These are phyloP conservation scores for Tetragnatha montana DNA, from an alignment of 2,888 invertebrate species.

Conservation along the genomic window DNA sequence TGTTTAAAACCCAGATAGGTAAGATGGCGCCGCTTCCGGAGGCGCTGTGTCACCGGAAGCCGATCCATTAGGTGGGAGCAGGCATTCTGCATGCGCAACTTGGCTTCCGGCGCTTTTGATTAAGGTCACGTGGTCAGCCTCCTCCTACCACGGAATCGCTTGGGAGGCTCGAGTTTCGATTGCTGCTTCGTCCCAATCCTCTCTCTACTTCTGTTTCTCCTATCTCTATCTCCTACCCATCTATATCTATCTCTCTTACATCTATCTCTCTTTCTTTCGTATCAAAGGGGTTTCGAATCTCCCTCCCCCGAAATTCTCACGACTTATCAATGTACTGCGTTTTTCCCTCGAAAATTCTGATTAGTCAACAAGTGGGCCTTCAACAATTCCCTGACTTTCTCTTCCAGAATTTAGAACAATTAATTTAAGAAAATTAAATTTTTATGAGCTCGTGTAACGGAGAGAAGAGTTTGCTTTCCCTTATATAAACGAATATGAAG, in stretches of 20 bases:
- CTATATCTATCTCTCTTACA: too few relatives aligned
- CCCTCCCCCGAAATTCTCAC: too few relatives aligned
- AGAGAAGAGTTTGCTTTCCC: not conserved
- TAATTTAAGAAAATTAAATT: too few relatives aligned
- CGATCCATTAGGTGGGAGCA: constrained; percentile 72
- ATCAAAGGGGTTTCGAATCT: too few relatives aligned
- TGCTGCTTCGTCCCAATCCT: not conserved
- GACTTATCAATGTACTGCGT: too few relatives aligned
- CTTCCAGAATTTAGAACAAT: too few relatives aligned
- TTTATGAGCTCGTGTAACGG: too few relatives aligned
- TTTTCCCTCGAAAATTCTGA: too few relatives aligned
- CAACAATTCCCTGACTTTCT: too few relatives aligned
- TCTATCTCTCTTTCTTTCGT: too few relatives aligned
- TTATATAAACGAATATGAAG: not conserved
- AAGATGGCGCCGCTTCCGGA: constrained; percentile 67
- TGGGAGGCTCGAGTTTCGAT: too few relatives aligned
- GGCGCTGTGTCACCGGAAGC: constrained; percentile 72
- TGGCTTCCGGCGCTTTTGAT: constrained; percentile 67
- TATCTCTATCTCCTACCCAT: not conserved
- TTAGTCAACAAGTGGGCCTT: too few relatives aligned
- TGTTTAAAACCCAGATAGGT: constrained; percentile 68
- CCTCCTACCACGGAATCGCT: not conserved
- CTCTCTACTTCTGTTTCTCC: not conserved
- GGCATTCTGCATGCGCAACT: constrained; percentile 70
- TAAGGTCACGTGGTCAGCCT: constrained; percentile 66